Conservation (phyloP, 2,888 invertebrate genomes). For the Arge pagana region DNA sequence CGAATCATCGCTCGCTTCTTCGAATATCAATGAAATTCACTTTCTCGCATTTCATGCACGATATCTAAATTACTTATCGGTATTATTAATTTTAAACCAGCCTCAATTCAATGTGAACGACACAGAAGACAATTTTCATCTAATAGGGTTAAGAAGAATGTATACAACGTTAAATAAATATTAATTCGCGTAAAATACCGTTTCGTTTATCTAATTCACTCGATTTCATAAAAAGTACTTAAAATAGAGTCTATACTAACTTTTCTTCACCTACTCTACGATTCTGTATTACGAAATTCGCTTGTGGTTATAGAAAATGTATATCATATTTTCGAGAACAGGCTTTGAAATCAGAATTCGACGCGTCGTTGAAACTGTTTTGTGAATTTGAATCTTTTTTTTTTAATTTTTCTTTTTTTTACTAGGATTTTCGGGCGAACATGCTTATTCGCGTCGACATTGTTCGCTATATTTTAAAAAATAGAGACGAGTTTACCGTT, state of each 20-base stretch:
- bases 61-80: conserved; percentile 12
- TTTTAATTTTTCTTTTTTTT: not conserved
- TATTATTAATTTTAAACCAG: conserved; percentile 16
- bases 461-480: too few relatives aligned
- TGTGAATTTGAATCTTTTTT: not conserved
- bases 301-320: conserved; percentile 41
- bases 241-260: conserved; percentile 52
- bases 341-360: conserved; percentile 11
- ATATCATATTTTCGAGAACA: conserved; percentile 27
- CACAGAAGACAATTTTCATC: conserved; percentile 4
- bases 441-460: too few relatives aligned
- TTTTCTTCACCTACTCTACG: conserved; percentile 45
- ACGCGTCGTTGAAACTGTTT: not conserved
- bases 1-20: too few relatives aligned
- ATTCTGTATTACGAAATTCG: conserved; percentile 40
- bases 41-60: too few relatives aligned
- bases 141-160: conserved; percentile 28
- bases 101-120: conserved; percentile 15
- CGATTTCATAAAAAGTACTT: conserved; percentile 48
- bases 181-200: conserved; percentile 42
- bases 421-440: not conserved
- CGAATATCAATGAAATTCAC: too few relatives aligned
- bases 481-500: too few relatives aligned
- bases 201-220: conserved; percentile 41
- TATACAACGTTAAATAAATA: conserved; percentile 52